Evolutionary conservation across 2,797 vertebrate genomes (phyloP).

Genomic region (Xiphorhynchus erythropygius): DNA sequence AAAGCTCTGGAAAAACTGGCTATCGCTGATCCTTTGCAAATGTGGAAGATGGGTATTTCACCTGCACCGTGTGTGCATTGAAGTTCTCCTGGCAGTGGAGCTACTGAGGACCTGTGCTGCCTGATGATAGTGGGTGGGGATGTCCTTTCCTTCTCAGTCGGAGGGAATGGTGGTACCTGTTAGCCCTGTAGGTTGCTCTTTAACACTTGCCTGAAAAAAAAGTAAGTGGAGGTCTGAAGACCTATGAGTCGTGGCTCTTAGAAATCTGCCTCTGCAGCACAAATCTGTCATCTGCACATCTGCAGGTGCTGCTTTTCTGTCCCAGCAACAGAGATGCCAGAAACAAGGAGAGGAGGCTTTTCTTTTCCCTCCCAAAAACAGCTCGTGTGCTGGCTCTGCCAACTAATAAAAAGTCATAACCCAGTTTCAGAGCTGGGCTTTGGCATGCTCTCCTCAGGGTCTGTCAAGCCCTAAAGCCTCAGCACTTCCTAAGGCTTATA

Average conservation of each 20-base stretch:
- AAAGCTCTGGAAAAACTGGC: background rate
- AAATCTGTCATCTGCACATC: background rate
- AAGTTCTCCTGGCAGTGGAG: background rate
- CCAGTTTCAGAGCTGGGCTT: background rate
- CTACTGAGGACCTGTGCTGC: background rate
- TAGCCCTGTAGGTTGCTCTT: background rate
- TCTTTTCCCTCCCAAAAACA: background rate
- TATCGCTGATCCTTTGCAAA: background rate
- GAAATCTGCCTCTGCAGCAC: background rate
- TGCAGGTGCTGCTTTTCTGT: background rate
- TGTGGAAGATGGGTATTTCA: background rate
- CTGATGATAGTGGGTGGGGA: background rate
- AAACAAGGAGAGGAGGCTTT: background rate
- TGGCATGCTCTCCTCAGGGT: background rate
- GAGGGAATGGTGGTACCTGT: background rate
- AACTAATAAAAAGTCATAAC: accelerated
- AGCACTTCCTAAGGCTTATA: background rate
- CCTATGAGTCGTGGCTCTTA: background rate
- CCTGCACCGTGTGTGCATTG: accelerated
- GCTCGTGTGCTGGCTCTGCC: background rate
- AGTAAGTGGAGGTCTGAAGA: background rate
- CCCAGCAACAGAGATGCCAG: background rate
- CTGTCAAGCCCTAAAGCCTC: background rate
- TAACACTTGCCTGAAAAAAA: background rate
- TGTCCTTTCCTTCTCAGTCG: background rate